These are phyloP conservation scores for Chymomyza caudatula DNA, from an alignment of 2,888 invertebrate species.

Conservation along the genomic window DNA sequence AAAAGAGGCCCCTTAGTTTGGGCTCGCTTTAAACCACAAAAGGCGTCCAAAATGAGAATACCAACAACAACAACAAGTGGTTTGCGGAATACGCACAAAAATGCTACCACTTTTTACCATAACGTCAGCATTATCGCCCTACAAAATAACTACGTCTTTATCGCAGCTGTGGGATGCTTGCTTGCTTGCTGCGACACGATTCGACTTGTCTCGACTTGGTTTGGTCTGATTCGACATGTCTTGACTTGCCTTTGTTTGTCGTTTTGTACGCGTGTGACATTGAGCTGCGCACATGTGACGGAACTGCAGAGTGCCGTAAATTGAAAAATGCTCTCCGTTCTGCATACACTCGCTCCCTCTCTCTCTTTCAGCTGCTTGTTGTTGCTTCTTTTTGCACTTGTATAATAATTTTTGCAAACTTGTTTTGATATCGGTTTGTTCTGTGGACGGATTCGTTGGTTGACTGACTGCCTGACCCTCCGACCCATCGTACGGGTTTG, in stretches of 20 bases:
- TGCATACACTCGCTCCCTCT: constrained; percentile 14
- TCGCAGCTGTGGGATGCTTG: not conserved
- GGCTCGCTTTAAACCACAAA: not conserved
- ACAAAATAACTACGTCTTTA: not conserved
- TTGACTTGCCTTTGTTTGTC: not conserved
- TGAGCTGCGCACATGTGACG: constrained; percentile 50
- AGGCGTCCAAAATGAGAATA: not conserved
- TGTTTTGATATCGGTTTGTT: not conserved
- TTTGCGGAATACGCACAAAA: not conserved
- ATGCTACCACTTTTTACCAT: not conserved
- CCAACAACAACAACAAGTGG: constrained; percentile 1
- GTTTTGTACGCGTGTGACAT: constrained; percentile 52
- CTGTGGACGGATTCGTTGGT: not conserved
- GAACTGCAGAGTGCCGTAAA: constrained; percentile 48
- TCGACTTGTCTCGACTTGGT: not conserved
- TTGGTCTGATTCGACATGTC: not conserved
- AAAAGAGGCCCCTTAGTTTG: constrained; percentile 41
- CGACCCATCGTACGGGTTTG: not conserved
- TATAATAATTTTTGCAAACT: not conserved
- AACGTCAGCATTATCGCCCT: not conserved
- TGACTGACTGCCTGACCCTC: not conserved
- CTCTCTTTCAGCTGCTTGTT: not conserved
- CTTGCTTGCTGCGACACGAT: not conserved
- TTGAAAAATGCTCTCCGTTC: constrained; percentile 5
- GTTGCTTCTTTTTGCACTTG: not conserved